phyloP scores from a whole-genome alignment of 2,797 vertebrate species.

The Lepilemur septentrionalis region DNA sequence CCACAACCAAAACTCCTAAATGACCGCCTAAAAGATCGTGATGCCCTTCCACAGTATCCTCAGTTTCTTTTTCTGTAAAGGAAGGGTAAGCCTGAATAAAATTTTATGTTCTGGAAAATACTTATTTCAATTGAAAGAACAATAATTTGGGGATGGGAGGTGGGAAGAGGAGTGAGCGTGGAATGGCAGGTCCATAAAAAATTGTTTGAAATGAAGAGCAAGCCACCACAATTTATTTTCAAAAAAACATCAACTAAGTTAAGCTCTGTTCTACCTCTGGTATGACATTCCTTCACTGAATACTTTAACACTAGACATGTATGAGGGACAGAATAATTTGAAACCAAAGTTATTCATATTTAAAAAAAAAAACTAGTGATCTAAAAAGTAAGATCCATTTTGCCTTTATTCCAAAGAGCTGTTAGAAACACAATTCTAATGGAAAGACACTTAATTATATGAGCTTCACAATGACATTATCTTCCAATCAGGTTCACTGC shows the following conservation, averaged over 20 bases:
- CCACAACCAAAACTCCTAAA: not conserved
- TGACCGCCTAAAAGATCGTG: not conserved
- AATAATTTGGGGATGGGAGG: not conserved
- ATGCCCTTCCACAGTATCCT: not conserved
- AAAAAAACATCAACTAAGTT: not conserved
- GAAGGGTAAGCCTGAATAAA: not conserved
- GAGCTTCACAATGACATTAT: not conserved
- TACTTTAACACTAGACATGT: not conserved
- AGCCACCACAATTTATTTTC: not conserved
- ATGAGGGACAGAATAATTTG: not conserved
- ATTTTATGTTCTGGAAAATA: not conserved
- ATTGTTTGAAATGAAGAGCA: not conserved
- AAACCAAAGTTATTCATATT: not conserved
- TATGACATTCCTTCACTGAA: not conserved
- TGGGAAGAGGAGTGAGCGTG: not conserved
- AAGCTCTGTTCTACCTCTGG: not conserved
- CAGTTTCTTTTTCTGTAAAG: not conserved
- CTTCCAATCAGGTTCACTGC: not conserved
- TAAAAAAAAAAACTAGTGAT: not conserved
- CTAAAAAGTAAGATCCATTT: not conserved
- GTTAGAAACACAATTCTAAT: not conserved
- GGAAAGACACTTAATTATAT: not conserved
- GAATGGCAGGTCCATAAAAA: not conserved
- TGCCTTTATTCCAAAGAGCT: conserved; percentile 29
- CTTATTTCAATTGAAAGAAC: not conserved